A percentile compares a stretch with the other conserved stretches of the same genome.
phyloP scores from a whole-genome alignment of 2,797 vertebrate species.

The Sternotherus odoratus region DNA sequence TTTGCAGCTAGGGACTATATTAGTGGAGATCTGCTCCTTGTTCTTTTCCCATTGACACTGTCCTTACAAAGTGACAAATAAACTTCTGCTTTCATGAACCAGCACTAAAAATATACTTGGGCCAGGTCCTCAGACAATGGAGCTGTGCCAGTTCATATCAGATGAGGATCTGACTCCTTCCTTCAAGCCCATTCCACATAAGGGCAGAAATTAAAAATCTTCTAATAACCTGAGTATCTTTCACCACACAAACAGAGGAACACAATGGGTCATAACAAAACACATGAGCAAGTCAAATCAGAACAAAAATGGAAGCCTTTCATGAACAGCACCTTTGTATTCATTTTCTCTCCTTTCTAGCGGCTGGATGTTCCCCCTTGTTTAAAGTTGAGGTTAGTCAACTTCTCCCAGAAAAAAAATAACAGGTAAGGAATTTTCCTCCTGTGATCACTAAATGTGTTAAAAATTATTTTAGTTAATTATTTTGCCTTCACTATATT shows the following conservation, averaged over 20 bases:
- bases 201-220: conserved; percentile 58
- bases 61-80: not conserved
- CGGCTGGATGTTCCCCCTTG: not conserved
- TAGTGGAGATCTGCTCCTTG: conserved; percentile 18
- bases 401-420: conserved; percentile 26
- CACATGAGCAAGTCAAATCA: not conserved
- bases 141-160: conserved; percentile 68
- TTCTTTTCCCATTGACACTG: not conserved
- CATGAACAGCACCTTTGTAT: not conserved
- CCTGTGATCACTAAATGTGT: not conserved
- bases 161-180: conserved; percentile 69
- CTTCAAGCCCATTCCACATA: conserved; percentile 60
- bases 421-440: not conserved
- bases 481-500: conserved; percentile 45
- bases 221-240: conserved; percentile 47
- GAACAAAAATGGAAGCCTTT: conserved; percentile 43
- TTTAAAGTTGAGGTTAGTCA: conserved; percentile 10
- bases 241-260: conserved; percentile 13
- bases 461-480: no score
- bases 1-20: not conserved
- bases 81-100: not conserved
- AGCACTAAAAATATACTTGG: conserved; percentile 66
- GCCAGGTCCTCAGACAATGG: conserved; percentile 41
- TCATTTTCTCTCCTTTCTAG: conserved; percentile 31
- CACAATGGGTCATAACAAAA: conserved; percentile 15